These are phyloP conservation scores for Varecia variegata DNA, from an alignment of 2,797 vertebrate species.

Conservation along the genomic window DNA sequence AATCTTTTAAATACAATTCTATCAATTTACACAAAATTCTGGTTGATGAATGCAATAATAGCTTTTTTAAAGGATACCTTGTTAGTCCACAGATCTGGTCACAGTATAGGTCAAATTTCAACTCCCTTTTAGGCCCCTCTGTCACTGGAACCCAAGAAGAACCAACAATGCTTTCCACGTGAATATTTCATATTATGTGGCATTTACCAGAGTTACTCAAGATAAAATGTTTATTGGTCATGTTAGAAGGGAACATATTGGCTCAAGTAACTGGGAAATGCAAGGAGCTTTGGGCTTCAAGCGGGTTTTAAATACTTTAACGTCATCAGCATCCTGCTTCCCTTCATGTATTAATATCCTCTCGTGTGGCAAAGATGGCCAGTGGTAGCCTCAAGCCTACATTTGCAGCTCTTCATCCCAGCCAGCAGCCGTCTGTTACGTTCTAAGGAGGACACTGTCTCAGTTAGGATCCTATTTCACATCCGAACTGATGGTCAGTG, in stretches of 20 bases:
- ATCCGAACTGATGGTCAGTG: background rate
- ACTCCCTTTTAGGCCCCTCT: background rate
- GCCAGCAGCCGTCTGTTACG: background rate
- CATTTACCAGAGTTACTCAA: background rate
- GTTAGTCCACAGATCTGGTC: background rate
- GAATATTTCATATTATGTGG: background rate
- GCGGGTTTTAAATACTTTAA: background rate
- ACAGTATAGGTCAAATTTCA: background rate
- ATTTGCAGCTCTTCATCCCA: background rate
- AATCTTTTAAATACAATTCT: background rate
- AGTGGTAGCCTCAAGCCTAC: background rate
- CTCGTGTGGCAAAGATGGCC: background rate
- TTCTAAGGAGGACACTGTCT: background rate
- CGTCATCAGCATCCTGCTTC: background rate
- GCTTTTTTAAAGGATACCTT: background rate
- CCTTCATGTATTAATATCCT: too few species aligned
- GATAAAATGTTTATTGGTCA: background rate
- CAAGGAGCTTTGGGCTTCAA: background rate
- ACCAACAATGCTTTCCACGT: background rate
- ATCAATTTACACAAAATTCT: conserved; percentile 28
- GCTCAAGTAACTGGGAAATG: background rate
- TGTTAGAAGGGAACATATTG: background rate
- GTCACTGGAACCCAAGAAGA: background rate
- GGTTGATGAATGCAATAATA: background rate
- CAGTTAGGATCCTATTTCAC: background rate